Conservation (phyloP, 1,140 invertebrate genomes). For the Hormaphis cornu region DNA sequence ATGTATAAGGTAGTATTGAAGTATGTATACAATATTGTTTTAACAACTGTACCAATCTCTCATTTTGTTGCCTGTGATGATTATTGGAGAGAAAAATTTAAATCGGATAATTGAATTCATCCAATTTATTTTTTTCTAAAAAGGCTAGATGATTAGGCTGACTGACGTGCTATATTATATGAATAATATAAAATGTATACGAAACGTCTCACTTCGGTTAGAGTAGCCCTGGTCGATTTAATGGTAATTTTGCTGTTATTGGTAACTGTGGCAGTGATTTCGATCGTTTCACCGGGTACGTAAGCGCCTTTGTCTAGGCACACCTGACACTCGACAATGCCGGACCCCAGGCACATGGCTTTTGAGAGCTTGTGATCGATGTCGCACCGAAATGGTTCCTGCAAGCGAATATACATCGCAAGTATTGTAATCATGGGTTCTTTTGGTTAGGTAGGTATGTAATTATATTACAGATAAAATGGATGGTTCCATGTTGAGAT, state of each 20-base stretch:
- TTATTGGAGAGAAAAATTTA: too few species aligned
- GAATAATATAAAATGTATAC: background rate
- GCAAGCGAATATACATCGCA: conserved; percentile 35
- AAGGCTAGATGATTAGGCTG: background rate
- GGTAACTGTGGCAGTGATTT: conserved; percentile 70
- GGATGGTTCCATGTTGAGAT: conserved; percentile 81
- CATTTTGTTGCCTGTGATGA: too few species aligned
- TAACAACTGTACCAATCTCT: too few species aligned
- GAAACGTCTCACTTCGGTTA: conserved; percentile 59
- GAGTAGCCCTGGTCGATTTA: conserved; percentile 61
- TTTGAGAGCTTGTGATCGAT: conserved; percentile 81
- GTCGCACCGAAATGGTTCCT: conserved; percentile 87
- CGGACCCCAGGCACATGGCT: conserved; percentile 66
- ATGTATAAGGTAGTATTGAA: too few species aligned
- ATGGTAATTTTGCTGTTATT: conserved; percentile 74
- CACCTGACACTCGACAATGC: conserved; percentile 71
- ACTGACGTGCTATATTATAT: background rate
- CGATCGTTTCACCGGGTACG: conserved; percentile 85
- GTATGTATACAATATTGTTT: too few species aligned
- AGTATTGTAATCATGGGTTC: background rate
- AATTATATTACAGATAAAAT: conserved; percentile 65
- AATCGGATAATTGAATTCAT: too few species aligned
- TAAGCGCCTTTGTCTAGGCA: conserved; percentile 83
- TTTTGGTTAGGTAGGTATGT: background rate
- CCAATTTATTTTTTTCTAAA: too few species aligned